These are phyloP conservation scores for Hiodon tergisus DNA, from an alignment of 2,113 vertebrate genomes.

Conservation along the genomic window DNA sequence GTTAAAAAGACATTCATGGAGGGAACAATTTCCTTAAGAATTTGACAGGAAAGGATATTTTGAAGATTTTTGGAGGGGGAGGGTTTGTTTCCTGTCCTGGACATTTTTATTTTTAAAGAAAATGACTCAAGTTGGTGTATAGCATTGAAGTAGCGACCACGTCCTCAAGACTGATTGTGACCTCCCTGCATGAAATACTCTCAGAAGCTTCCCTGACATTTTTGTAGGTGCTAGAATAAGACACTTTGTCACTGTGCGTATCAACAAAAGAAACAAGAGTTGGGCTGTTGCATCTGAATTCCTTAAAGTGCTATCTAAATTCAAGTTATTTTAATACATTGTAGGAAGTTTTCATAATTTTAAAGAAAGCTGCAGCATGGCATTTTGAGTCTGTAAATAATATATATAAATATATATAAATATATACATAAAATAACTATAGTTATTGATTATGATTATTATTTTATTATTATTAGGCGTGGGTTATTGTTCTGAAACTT, in stretches of 20 bases:
- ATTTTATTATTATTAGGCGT: conserved; percentile 73
- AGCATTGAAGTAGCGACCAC: conserved; percentile 74
- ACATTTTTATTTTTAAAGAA: conserved; percentile 50
- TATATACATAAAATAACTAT: conserved; percentile 42
- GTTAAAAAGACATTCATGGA: conserved; percentile 66
- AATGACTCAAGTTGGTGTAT: conserved; percentile 73
- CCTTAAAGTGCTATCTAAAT: conserved; percentile 82
- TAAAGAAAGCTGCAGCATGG: conserved; percentile 79
- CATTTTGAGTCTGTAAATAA: conserved; percentile 95
- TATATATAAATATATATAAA: conserved; percentile 73
- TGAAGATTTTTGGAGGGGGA: conserved; percentile 51
- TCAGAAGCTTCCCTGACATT: conserved; percentile 71
- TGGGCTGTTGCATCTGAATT: conserved; percentile 68
- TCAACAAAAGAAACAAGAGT: conserved; percentile 65
- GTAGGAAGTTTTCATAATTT: conserved; percentile 83
- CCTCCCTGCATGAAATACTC: conserved; percentile 86
- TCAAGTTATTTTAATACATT: conserved; percentile 87
- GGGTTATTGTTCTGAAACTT: conserved; percentile 87
- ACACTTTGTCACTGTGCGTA: conserved; percentile 83
- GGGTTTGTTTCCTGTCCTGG: conserved; percentile 48
- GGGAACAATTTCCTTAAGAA: conserved; percentile 54
- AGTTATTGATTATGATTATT: conserved; percentile 33
- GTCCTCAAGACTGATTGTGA: conserved; percentile 71
- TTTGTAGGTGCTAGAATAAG: conserved; percentile 89
- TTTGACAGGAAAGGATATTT: conserved; percentile 68